Evolutionary conservation across 2,888 invertebrate genomes (phyloP).

Genomic region (Nemotelus pantherinus): DNA sequence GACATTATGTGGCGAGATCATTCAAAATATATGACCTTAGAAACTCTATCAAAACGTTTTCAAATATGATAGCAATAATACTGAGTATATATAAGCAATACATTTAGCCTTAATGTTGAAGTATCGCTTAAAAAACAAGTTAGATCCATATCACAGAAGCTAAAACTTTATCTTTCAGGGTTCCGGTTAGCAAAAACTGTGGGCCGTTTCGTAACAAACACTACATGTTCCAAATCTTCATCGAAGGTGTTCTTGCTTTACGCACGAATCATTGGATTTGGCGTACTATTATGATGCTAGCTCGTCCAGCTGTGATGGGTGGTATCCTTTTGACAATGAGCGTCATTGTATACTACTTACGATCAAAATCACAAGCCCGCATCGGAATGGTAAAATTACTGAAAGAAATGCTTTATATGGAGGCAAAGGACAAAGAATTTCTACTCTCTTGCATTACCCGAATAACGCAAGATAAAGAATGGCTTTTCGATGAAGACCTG

Average conservation of each 20-base stretch:
- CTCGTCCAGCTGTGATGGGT: constrained; percentile 72
- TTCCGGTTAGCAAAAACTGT: constrained; percentile 67
- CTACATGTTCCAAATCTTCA: constrained; percentile 69
- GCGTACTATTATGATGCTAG: constrained; percentile 65
- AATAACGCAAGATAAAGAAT: constrained; percentile 68
- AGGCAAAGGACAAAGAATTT: constrained; percentile 77
- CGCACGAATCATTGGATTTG: constrained; percentile 65
- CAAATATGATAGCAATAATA: no score
- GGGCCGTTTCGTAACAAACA: constrained; percentile 72
- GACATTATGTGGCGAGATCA: no score
- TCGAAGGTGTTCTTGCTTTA: constrained; percentile 68
- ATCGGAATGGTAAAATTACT: constrained; percentile 70
- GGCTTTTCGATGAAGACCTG: constrained; percentile 53
- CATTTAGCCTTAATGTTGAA: no score
- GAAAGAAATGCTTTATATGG: constrained; percentile 72
- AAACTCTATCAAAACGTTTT: no score
- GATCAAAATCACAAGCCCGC: constrained; percentile 72
- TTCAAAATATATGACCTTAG: no score
- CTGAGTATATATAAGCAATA: no score
- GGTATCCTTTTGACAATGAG: constrained; percentile 70
- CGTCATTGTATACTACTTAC: constrained; percentile 71
- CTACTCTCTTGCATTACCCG: constrained; percentile 71
- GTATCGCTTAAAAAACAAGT: no score
- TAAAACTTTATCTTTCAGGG: constrained; percentile 60
- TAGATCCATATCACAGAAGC: no score